Conservation (phyloP, 2,797 vertebrate genomes). For the Pangasius macronema region DNA sequence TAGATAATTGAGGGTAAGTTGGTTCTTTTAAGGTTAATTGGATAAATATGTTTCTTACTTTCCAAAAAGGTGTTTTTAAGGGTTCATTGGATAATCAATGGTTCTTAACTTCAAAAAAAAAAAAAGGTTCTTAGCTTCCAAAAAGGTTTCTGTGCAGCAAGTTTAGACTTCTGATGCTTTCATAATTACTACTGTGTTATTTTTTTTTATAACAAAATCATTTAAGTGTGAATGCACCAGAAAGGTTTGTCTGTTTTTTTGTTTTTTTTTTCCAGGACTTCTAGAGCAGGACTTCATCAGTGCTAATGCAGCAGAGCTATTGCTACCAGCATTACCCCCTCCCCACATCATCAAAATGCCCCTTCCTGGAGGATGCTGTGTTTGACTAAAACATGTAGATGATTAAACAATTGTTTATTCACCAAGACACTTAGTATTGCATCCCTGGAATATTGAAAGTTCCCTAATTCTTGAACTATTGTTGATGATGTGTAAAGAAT, state of each 20-base stretch:
- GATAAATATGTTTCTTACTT: background rate
- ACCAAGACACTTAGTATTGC: background rate
- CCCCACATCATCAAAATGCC: background rate
- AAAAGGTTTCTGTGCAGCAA: background rate
- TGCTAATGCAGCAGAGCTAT: background rate
- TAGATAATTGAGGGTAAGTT: background rate
- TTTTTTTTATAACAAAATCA: background rate
- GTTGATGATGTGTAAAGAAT: background rate
- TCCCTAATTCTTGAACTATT: background rate
- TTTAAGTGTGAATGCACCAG: background rate
- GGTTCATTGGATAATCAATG: no score
- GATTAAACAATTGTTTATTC: slow-evolving; percentile 8
- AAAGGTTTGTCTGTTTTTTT: background rate
- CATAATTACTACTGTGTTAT: background rate
- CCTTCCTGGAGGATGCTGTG: background rate
- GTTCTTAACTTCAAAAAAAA: no score
- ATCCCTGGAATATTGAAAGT: background rate
- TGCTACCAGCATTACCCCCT: background rate
- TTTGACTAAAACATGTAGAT: background rate
- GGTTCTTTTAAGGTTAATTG: background rate
- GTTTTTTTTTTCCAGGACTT: background rate
- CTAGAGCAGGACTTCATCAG: background rate
- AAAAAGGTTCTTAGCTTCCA: background rate
- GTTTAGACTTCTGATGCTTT: background rate
- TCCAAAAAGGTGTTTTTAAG: background rate